Percentiles rank a stretch among this genome's conserved stretches.
These are phyloP conservation scores for Hemitrygon akajei DNA, from an alignment of 2,797 vertebrate genomes.

Conservation along the genomic window DNA sequence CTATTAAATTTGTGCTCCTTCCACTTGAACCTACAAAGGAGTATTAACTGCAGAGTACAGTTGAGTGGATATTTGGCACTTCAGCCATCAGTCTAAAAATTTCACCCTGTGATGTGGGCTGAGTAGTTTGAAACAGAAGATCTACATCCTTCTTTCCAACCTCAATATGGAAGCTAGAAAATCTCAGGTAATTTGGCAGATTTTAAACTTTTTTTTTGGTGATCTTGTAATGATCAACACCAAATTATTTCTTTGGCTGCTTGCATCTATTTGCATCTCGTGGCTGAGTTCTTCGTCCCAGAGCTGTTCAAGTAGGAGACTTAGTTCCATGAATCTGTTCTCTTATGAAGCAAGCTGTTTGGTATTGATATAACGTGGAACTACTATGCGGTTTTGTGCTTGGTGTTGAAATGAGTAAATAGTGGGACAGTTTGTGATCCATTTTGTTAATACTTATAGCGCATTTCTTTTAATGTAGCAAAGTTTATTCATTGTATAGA, in stretches of 20 bases:
- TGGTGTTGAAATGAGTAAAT: not conserved
- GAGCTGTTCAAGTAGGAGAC: not conserved
- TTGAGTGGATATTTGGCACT: too few species aligned
- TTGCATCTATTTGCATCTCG: not conserved
- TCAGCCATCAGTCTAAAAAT: too few species aligned
- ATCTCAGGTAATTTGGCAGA: not conserved
- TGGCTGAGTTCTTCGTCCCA: not conserved
- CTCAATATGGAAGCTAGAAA: not conserved
- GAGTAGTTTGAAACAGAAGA: too few species aligned
- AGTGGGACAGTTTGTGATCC: not conserved
- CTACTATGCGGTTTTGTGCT: not conserved
- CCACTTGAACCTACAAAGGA: too few species aligned
- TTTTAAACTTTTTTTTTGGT: not conserved
- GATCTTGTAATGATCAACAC: not conserved
- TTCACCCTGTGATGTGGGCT: too few species aligned
- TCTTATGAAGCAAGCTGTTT: not conserved
- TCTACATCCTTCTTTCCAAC: not conserved
- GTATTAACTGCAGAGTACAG: too few species aligned
- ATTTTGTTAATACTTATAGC: not conserved
- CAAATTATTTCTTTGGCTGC: not conserved
- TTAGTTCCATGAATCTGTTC: not conserved
- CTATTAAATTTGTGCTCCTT: too few species aligned
- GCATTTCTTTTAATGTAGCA: not conserved
- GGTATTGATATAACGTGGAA: not conserved
- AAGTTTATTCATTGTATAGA: not conserved